phyloP scores from a whole-genome alignment of 2,797 vertebrate species.

The Amniataba percoides region DNA sequence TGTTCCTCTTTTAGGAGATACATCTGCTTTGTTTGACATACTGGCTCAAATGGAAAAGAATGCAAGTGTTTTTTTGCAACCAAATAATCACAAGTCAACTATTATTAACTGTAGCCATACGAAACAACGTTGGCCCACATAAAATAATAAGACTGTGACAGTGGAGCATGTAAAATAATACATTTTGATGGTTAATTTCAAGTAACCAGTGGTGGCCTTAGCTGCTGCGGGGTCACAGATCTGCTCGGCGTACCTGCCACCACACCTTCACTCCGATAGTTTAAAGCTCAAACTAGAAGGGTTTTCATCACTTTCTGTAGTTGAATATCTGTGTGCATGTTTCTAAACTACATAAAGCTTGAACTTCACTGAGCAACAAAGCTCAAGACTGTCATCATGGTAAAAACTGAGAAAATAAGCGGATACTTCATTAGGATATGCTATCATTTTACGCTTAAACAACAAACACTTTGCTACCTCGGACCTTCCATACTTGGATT shows the following conservation, averaged over 20 bases:
- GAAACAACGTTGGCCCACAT: not conserved
- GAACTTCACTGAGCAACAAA: not conserved
- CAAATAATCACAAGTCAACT: not conserved
- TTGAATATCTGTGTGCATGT: not conserved
- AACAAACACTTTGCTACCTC: not conserved
- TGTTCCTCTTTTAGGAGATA: not conserved
- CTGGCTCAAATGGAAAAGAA: not conserved
- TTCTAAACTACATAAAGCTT: not conserved
- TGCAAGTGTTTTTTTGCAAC: not conserved
- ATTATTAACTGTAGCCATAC: not conserved
- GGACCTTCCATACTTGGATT: not conserved
- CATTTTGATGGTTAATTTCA: not conserved
- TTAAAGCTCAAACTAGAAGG: not conserved
- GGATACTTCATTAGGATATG: not conserved
- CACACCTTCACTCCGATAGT: not conserved
- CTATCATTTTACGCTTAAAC: not conserved
- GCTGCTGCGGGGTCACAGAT: not conserved
- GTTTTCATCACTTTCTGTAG: not conserved
- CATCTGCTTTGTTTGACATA: constrained; percentile 13
- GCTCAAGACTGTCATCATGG: not conserved
- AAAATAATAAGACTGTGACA: not conserved
- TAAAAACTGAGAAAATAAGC: not conserved
- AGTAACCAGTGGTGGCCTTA: not conserved
- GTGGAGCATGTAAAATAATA: not conserved
- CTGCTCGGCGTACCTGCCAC: too few relatives aligned